These are phyloP conservation scores for Himalopsyche phryganea DNA, from an alignment of 1,140 invertebrate species.

Conservation along the genomic window DNA sequence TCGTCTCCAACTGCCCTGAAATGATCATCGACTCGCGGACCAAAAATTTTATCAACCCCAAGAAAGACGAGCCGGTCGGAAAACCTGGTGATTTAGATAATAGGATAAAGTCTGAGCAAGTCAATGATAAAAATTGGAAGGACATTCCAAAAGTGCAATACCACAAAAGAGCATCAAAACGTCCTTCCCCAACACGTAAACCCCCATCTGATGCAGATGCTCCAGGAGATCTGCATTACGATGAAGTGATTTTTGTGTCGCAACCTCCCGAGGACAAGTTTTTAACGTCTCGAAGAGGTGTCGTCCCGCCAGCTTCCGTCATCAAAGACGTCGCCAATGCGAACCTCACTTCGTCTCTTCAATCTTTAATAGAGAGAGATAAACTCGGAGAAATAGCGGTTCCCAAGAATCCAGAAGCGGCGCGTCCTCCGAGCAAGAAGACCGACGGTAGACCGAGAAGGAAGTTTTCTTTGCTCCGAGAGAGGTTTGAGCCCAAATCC, in stretches of 20 bases:
- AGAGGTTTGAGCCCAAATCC: slow-evolving; percentile 57
- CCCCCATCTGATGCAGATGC: no score
- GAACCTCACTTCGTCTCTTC: slow-evolving; percentile 47
- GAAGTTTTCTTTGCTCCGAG: slow-evolving; percentile 60
- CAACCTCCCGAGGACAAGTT: slow-evolving; percentile 43
- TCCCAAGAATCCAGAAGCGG: slow-evolving; percentile 35
- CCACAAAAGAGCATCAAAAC: background rate
- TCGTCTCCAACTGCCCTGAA: no score
- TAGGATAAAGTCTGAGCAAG: no score
- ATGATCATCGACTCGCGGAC: no score
- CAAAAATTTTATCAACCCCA: no score
- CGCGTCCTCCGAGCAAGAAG: slow-evolving; percentile 45
- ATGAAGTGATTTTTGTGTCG: slow-evolving; percentile 51
- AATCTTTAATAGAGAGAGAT: slow-evolving; percentile 50
- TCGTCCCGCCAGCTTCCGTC: no score
- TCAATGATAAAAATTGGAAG: slow-evolving; percentile 2
- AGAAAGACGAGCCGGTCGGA: no score
- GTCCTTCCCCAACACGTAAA: no score
- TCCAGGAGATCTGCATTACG: slow-evolving; percentile 35
- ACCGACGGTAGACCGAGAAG: slow-evolving; percentile 49
- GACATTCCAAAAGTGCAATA: slow-evolving; percentile 17
- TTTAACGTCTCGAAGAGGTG: no score
- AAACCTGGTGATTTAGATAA: no score
- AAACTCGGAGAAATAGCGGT: slow-evolving; percentile 33
- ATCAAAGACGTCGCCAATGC: slow-evolving; percentile 40